Evolutionary conservation across 2,888 invertebrate genomes (phyloP).

Genomic region (Ellobium chinense): DNA sequence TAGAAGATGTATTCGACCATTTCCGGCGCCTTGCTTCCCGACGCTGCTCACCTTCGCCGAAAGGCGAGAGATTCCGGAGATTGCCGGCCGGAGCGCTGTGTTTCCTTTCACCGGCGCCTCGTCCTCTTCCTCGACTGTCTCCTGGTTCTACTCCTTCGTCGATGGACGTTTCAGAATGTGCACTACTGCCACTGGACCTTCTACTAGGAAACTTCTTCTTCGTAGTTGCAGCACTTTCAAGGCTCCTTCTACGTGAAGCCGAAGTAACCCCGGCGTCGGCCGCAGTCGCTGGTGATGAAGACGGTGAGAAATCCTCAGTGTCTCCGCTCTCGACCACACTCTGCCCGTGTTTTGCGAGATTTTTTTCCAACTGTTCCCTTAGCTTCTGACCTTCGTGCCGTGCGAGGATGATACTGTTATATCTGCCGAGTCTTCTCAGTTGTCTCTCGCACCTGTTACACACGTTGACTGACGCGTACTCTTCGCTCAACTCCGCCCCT

Average conservation of each 20-base stretch:
- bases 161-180: not conserved
- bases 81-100: not conserved
- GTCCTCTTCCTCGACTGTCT: not conserved
- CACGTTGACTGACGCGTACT: constrained; percentile 24
- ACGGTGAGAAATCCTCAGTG: not conserved
- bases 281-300: not conserved
- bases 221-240: not conserved
- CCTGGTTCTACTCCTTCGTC: not conserved
- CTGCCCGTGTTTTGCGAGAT: constrained; percentile 14
- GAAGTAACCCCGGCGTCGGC: not conserved
- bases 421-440: constrained; percentile 25
- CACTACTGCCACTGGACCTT: not conserved
- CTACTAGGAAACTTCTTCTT: not conserved
- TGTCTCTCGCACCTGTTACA: constrained; percentile 44
- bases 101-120: not conserved
- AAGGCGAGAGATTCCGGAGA: not conserved
- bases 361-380: constrained; percentile 18
- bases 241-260: not conserved
- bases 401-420: constrained; percentile 26
- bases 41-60: not conserved
- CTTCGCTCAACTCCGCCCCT: constrained; percentile 13
- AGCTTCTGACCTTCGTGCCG: constrained; percentile 23
- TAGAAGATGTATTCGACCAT: not conserved
- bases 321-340: constrained; percentile 27
- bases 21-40: not conserved